These are phyloP conservation scores for Trissonchulus latispiculum DNA, from an alignment of 2,888 invertebrate species.

Conservation along the genomic window DNA sequence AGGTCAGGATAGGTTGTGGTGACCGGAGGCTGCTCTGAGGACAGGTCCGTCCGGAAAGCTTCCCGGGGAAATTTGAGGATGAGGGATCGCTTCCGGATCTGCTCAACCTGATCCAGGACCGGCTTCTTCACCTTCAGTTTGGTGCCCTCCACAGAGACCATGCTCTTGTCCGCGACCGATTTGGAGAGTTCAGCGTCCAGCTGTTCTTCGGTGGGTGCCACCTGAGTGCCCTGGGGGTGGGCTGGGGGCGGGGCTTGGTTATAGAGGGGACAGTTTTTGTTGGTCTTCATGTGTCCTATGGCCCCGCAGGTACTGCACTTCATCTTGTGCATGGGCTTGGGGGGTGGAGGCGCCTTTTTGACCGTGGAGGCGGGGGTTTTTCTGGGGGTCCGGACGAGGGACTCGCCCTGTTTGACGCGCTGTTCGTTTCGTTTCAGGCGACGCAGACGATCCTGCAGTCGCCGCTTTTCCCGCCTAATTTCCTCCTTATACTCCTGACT, in stretches of 20 bases:
- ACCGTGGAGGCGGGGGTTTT: neutral
- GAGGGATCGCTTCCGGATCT: slow-evolving; percentile 54
- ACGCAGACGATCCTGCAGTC: slow-evolving; percentile 76
- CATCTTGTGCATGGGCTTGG: slow-evolving; percentile 48
- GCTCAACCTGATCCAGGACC: slow-evolving; percentile 57
- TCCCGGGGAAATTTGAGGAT: slow-evolving; percentile 53
- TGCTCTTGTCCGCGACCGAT: slow-evolving; percentile 51
- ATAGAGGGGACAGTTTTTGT: slow-evolving; percentile 92
- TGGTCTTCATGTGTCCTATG: slow-evolving; percentile 69
- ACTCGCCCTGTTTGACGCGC: slow-evolving; percentile 38
- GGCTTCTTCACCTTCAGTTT: slow-evolving; percentile 47
- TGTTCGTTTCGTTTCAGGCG: slow-evolving; percentile 87
- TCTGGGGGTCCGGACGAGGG: neutral
- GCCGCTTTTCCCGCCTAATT: slow-evolving; percentile 89
- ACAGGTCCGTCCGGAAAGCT: neutral
- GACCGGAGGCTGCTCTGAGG: neutral
- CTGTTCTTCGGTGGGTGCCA: slow-evolving; percentile 58
- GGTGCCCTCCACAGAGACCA: slow-evolving; percentile 49
- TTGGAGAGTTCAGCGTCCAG: slow-evolving; percentile 62
- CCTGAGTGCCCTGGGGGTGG: slow-evolving; percentile 26
- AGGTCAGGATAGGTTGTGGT: neutral
- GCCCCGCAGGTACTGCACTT: slow-evolving; percentile 94
- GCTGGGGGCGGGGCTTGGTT: neutral
- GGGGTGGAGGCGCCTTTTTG: no score
- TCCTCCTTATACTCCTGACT: slow-evolving; percentile 97